phyloP scores from a whole-genome alignment of 1,140 invertebrate genomes.

The Philopotamus ludificatus region DNA sequence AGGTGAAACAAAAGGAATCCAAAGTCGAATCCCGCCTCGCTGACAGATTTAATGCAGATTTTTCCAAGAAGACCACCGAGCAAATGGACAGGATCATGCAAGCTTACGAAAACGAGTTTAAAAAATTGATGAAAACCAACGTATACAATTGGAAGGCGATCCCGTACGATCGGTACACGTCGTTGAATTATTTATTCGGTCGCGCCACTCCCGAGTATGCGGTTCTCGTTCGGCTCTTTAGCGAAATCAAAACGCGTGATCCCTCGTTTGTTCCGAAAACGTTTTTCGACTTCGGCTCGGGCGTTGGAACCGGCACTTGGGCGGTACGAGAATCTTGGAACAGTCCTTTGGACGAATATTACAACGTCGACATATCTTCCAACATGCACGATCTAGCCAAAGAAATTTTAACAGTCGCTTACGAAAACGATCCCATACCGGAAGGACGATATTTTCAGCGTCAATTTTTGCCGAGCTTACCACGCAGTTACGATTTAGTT shows the following conservation, averaged over 20 bases:
- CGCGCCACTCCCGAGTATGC: slow-evolving; percentile 75
- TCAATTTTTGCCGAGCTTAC: slow-evolving; percentile 74
- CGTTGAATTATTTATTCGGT: slow-evolving; percentile 67
- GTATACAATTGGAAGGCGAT: slow-evolving; percentile 73
- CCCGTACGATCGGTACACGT: slow-evolving; percentile 63
- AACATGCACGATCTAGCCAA: slow-evolving; percentile 80
- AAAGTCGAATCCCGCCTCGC: slow-evolving; percentile 46
- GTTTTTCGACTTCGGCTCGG: slow-evolving; percentile 89
- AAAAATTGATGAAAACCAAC: slow-evolving; percentile 51
- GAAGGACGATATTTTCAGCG: slow-evolving; percentile 68
- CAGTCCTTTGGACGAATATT: slow-evolving; percentile 72
- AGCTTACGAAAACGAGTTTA: slow-evolving; percentile 44
- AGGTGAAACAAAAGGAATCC: slow-evolving; percentile 54
- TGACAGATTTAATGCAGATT: too few relatives aligned
- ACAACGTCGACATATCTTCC: slow-evolving; percentile 75
- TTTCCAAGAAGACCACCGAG: slow-evolving; percentile 43
- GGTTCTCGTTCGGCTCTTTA: slow-evolving; percentile 67
- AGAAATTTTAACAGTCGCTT: slow-evolving; percentile 65
- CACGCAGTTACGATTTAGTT: slow-evolving; percentile 72
- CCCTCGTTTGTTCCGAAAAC: slow-evolving; percentile 70
- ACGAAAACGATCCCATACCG: slow-evolving; percentile 58
- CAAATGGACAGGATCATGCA: slow-evolving; percentile 42
- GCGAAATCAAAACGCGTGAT: slow-evolving; percentile 67
- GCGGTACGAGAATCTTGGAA: slow-evolving; percentile 72
- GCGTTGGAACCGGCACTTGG: slow-evolving; percentile 82